phyloP scores from a whole-genome alignment of 2,113 vertebrate species.

The Vulpes lagopus region DNA sequence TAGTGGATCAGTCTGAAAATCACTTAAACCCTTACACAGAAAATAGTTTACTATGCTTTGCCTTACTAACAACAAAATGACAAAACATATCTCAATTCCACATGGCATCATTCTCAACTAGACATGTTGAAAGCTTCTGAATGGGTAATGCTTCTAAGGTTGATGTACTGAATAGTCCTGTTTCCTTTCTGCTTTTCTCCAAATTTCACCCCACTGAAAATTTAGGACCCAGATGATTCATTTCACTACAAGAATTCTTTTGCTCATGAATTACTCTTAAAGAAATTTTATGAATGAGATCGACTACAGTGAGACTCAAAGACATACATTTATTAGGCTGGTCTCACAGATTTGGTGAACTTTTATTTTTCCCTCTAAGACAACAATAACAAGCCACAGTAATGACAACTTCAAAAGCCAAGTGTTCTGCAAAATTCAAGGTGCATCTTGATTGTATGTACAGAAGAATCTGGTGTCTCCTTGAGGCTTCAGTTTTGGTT shows the following conservation, averaged over 20 bases:
- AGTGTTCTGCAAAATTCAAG: background rate
- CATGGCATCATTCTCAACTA: background rate
- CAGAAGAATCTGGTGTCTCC: background rate
- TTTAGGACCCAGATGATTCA: background rate
- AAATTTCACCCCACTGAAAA: background rate
- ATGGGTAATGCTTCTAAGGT: background rate
- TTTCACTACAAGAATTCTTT: slow-evolving; percentile 18
- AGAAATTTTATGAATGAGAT: background rate
- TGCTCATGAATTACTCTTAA: slow-evolving; percentile 1
- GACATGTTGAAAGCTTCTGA: background rate
- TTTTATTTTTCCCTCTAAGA: background rate
- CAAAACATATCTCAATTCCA: slow-evolving; percentile 7
- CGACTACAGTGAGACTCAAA: background rate
- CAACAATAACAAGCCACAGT: background rate
- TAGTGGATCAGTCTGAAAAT: background rate
- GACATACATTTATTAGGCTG: background rate
- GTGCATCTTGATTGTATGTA: background rate
- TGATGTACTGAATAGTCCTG: background rate
- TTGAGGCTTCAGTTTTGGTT: slow-evolving; percentile 77
- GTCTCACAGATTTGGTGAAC: background rate
- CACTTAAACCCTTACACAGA: background rate
- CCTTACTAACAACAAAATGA: slow-evolving; percentile 48
- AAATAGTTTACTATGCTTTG: background rate
- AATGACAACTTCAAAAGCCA: background rate
- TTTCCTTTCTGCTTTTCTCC: background rate